phyloP scores from a whole-genome alignment of 1,140 invertebrate genomes.

The Dreissena rostriformis region DNA sequence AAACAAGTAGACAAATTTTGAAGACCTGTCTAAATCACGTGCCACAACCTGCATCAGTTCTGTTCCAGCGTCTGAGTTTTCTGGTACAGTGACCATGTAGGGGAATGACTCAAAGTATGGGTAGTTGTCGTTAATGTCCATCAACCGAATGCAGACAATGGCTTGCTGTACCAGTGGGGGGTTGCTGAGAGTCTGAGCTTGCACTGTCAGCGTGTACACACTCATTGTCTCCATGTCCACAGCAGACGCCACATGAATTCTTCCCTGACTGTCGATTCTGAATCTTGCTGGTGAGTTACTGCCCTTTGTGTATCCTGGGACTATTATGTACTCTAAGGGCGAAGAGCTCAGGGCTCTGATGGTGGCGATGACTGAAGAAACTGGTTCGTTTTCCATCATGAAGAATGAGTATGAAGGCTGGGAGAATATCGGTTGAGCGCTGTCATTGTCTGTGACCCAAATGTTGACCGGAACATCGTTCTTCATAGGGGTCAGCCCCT shows the following conservation, averaged over 20 bases:
- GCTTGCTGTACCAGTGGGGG: slow-evolving; percentile 68
- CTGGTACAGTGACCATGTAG: slow-evolving; percentile 89
- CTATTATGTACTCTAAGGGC: slow-evolving; percentile 85
- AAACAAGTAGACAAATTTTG: slow-evolving; percentile 61
- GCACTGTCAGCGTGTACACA: slow-evolving; percentile 80
- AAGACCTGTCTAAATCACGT: slow-evolving; percentile 84
- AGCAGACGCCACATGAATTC: slow-evolving; percentile 86
- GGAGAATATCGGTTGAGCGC: slow-evolving; percentile 88
- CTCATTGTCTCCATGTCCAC: slow-evolving; percentile 90
- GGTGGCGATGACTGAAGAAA: slow-evolving; percentile 81
- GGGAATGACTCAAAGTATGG: slow-evolving; percentile 86
- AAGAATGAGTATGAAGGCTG: slow-evolving; percentile 88
- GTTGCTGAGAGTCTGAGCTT: slow-evolving; percentile 62
- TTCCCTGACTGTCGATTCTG: slow-evolving; percentile 87
- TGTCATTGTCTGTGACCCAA: slow-evolving; percentile 87
- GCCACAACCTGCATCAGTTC: slow-evolving; percentile 87
- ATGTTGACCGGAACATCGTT: slow-evolving; percentile 91
- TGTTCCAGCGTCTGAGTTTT: slow-evolving; percentile 91
- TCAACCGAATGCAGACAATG: slow-evolving; percentile 66
- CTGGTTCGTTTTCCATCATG: slow-evolving; percentile 88
- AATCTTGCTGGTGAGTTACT: slow-evolving; percentile 84
- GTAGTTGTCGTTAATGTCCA: slow-evolving; percentile 73
- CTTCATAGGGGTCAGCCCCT: slow-evolving; percentile 87
- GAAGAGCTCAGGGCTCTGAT: slow-evolving; percentile 71
- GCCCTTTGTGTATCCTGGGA: slow-evolving; percentile 83